Evolutionary conservation across 2,113 vertebrate genomes (phyloP).

Genomic region (Macheiramphus alcinus): DNA sequence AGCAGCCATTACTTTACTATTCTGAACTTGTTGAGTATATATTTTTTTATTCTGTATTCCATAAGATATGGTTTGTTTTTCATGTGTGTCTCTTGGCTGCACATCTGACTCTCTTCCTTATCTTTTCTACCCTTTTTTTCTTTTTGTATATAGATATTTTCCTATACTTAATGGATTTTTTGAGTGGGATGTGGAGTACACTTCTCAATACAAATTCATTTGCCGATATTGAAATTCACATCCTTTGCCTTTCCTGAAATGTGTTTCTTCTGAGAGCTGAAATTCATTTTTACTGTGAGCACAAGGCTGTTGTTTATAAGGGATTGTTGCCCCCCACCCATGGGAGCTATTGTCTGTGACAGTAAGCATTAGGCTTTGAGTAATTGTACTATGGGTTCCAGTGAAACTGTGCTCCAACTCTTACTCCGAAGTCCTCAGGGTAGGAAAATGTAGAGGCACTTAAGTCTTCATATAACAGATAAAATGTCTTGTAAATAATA

Average conservation of each 20-base stretch:
- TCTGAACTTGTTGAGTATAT: not conserved
- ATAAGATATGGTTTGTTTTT: not conserved
- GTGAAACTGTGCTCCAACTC: not conserved
- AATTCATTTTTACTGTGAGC: slow-evolving; percentile 18
- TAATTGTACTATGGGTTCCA: not conserved
- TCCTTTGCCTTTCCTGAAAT: not conserved
- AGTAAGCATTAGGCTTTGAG: slow-evolving; percentile 21
- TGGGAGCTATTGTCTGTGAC: not conserved
- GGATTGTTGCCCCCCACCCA: not conserved
- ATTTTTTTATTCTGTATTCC: not conserved
- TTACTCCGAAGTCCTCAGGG: not conserved
- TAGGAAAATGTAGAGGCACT: not conserved
- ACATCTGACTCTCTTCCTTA: not conserved
- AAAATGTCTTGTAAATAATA: not conserved
- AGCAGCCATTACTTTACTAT: not conserved
- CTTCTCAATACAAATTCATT: slow-evolving; percentile 4
- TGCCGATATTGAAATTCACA: slow-evolving; percentile 3
- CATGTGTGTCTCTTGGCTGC: not conserved
- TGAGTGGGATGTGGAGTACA: not conserved
- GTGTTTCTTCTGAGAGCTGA: not conserved
- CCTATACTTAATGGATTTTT: slow-evolving; percentile 8
- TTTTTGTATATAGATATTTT: not conserved
- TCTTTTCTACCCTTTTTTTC: not conserved
- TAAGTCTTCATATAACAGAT: not conserved
- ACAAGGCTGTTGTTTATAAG: slow-evolving; percentile 7